Base-by-base conservation (phyloP, 2,888 invertebrate genomes). In the Acleris holmiana region DNA sequence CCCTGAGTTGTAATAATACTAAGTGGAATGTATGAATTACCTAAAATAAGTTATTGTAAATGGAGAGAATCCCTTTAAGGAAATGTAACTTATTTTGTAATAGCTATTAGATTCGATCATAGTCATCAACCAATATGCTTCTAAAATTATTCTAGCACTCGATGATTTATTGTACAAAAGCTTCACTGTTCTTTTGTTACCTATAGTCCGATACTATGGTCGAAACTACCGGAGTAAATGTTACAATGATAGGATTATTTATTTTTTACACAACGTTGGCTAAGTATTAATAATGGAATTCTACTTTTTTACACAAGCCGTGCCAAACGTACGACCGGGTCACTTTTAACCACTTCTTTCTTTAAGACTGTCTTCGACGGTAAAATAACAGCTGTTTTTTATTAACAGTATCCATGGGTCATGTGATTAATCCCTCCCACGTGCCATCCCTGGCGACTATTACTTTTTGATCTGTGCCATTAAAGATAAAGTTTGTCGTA, bases 261-360 rank as follows among this genome's bases (percentile, higher is more conserved):
- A 71, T 74, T 73, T 75, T 71, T 66, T 69, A 72, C 69, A 68
- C 73, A 73, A 73, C 72, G 69, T 76, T 77, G 76, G 73, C 76
- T 73, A 69, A 83, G 81, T 84, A 82, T 83, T 83, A 82, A 80
- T 76, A 67, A 76, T 35, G 78, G 74, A 79, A 72, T 80, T 82
- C 77, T 83, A 84, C 75, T 82, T 82, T 80, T 79, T 73, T 80
- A 83, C 75, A 79, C 70, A 73, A 79, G 72, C 84, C 78, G 88
- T 88, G 88, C 88, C 88, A 88, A 88, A 88, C 82, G 76, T 70
- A 68, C 67, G 64, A 69, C 68, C 69, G 67, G 67, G 67, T 61
- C 67, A 68, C 60, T 70, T 79, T 69, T 62, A 19, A 48, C 21
- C 17, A 35, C 35, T 35, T 13, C n/a, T n/a, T n/a, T n/a, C n/a